Conservation (phyloP, 2,888 invertebrate species). For the Unio delphinus region DNA sequence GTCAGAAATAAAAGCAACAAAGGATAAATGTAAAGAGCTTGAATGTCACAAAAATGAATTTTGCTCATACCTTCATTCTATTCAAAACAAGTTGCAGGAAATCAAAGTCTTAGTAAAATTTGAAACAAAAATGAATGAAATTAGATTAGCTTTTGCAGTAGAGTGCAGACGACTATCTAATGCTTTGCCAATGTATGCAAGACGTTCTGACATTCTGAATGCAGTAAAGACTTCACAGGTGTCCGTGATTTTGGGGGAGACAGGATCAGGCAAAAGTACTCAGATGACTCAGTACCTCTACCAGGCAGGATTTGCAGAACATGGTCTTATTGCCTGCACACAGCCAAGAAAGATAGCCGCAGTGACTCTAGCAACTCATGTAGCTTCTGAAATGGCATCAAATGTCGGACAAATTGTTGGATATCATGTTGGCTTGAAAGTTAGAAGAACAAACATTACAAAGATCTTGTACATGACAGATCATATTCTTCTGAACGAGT, state of each 20-base stretch:
- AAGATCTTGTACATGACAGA: conserved; percentile 68
- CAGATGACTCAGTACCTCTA: conserved; percentile 69
- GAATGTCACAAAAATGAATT: conserved; percentile 45
- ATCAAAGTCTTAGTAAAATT: conserved; percentile 13
- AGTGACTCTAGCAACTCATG: conserved; percentile 64
- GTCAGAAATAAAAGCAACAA: conserved; percentile 25
- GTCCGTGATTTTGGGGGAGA: conserved; percentile 67
- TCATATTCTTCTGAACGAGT: conserved; percentile 67
- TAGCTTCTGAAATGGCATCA: conserved; percentile 62
- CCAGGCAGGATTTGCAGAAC: conserved; percentile 49
- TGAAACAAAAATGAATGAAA: conserved; percentile 22
- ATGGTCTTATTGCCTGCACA: conserved; percentile 65
- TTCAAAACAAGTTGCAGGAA: conserved; percentile 23
- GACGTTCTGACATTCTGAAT: conserved; percentile 51
- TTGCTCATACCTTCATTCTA: conserved; percentile 15
- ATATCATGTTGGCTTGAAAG: conserved; percentile 60
- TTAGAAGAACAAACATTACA: conserved; percentile 42
- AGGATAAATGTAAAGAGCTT: conserved; percentile 47
- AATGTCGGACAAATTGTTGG: conserved; percentile 61
- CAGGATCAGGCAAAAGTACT: conserved; percentile 72
- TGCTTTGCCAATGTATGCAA: conserved; percentile 65
- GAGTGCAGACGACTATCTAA: conserved; percentile 49
- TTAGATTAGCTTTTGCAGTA: conserved; percentile 41
- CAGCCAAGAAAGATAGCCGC: conserved; percentile 72
- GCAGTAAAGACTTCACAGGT: conserved; percentile 57